Evolutionary conservation across 64 coral and sea anemone species (phyloP), one percentile per base, ranked within the genome.

Genomic region (Stichodactyla mertensii): DNA sequence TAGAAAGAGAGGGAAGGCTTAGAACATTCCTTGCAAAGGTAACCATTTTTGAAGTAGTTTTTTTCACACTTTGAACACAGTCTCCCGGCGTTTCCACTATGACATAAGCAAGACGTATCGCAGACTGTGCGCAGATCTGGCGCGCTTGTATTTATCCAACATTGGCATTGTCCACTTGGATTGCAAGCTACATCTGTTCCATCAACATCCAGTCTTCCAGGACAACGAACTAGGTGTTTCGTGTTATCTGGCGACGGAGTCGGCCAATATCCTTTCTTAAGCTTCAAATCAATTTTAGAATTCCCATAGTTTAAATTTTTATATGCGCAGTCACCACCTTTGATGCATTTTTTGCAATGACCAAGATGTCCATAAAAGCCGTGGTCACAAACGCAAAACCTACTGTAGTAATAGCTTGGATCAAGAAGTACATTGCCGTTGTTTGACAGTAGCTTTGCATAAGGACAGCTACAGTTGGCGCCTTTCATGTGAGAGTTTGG

Each of bases 381-480:
- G 7, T 86, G 10, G 36, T 67, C 60, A 86, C 84, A 86, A 52
- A 64, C 84, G 52, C 84, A 86, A 45, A 61, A 86, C 52, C 19
- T 67, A 13, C 12, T 64, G 84, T 86, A 22, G 84, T 86, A 86
- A 52, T 86, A 86, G 10, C 58, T 12, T 14, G 84, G 51, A 70
- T 86, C 84, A 26, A 86, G 58, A 5, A 64, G 23, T 64, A 86
- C 51, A 13, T 9, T 61, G 20, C 84, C 84, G 84, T 66, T 70
- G 61, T 61, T 86, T 55, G 58, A 67, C 8, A 9, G 11, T 13
- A 86, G 19, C 56, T 52, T 86, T 7, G 51, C 52, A 12, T 36
- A 61, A 86, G 84, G 84, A 70, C 84, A 86, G 27, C 27, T 86
- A 19, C 5, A 86, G 45, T 61, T 51, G 19, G 31, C 20, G 2